Evolutionary conservation across 2,113 vertebrate genomes (phyloP).

Genomic region (Limanda limanda): DNA sequence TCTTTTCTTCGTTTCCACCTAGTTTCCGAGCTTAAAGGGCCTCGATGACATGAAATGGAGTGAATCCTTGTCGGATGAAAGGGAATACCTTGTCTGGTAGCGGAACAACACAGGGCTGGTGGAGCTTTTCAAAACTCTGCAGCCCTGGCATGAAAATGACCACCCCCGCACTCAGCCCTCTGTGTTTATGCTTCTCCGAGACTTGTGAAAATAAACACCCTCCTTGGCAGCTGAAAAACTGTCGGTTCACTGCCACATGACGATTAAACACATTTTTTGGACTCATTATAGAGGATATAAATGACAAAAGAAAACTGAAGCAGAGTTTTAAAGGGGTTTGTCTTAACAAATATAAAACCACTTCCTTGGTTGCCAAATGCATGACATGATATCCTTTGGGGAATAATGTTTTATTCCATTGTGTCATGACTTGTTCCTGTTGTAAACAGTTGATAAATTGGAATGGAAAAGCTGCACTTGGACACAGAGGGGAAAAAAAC

Average conservation of each 20-base stretch:
- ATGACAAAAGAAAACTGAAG: constrained; percentile 42
- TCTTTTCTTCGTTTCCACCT: constrained; percentile 21
- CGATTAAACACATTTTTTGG: constrained; percentile 47
- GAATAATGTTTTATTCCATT: not conserved
- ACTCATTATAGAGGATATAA: constrained; percentile 36
- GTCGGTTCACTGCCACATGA: constrained; percentile 45
- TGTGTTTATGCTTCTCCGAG: constrained; percentile 68
- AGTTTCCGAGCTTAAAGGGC: constrained; percentile 64
- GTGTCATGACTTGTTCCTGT: not conserved
- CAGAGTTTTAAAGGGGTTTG: constrained; percentile 22
- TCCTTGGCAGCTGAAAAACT: constrained; percentile 60
- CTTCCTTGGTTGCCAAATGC: constrained; percentile 12
- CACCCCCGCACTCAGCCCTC: constrained; percentile 53
- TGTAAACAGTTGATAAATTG: not conserved
- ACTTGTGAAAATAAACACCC: constrained; percentile 78
- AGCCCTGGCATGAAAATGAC: constrained; percentile 63
- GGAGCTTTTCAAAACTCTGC: constrained; percentile 47
- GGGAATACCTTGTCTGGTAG: constrained; percentile 60
- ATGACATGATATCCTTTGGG: not conserved
- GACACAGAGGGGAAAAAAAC: not conserved
- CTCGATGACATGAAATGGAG: constrained; percentile 73
- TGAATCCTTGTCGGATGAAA: constrained; percentile 74
- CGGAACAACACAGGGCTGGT: constrained; percentile 55
- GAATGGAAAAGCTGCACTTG: not conserved
- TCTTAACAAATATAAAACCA: constrained; percentile 6